Conservation (phyloP, 1,140 invertebrate species). For the Agrypnia vestita region DNA sequence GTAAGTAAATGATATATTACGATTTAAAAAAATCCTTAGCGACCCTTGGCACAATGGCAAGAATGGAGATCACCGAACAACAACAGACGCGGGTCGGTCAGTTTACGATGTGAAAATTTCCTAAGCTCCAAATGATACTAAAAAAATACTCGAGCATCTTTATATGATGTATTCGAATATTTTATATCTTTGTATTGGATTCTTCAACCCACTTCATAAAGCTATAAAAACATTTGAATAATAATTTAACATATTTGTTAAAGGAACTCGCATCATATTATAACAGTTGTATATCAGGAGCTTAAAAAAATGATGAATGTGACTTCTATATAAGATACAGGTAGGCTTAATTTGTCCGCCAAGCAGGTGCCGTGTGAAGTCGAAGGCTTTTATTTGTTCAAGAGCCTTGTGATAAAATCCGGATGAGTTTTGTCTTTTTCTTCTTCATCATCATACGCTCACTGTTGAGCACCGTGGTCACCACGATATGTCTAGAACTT, state of each 20-base stretch:
- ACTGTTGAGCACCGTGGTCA: too few species aligned
- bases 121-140: not conserved
- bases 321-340: too few species aligned
- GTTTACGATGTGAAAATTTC: conserved; percentile 28
- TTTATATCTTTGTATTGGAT: conserved; percentile 15
- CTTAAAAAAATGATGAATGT: too few species aligned
- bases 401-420: too few species aligned
- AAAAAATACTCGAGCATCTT: not conserved
- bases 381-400: too few species aligned
- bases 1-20: not conserved
- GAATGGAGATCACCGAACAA: not conserved
- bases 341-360: too few species aligned
- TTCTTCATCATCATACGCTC: too few species aligned
- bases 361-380: too few species aligned
- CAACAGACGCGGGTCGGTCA: not conserved
- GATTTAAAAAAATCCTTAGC: not conserved
- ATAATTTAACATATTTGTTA: not conserved
- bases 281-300: too few species aligned
- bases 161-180: not conserved
- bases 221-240: not conserved
- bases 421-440: too few species aligned
- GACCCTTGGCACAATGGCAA: not conserved
- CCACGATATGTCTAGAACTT: too few species aligned
- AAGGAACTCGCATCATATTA: too few species aligned
- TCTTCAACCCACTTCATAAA: not conserved